Evolutionary conservation across 2,888 invertebrate species (phyloP), one percentile per base, ranked within the genome.

Genomic region (Iselma pallidipennis): DNA sequence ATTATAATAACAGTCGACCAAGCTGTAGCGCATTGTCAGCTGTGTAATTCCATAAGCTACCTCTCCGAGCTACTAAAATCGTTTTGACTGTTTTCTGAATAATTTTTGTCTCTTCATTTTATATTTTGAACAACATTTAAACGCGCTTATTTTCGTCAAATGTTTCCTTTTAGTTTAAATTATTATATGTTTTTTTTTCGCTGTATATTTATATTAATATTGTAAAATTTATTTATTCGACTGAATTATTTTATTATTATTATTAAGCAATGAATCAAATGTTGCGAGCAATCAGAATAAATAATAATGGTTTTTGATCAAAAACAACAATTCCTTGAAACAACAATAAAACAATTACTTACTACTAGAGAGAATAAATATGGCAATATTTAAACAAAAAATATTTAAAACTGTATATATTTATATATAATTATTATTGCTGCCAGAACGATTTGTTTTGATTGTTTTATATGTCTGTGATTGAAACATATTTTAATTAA

Each of bases 11-110:
- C 76, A 74, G 76, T 77, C 74, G 77, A 77, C 78, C 74, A 74
- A 75, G 71, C 71, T 59, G 63, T 69, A 71, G 69, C 71, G 72
- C 68, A 65, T 69, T 71, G 75, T 74, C 77, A 73, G 73, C 76
- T 76, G 76, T 76, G 76, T 76, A 71, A 76, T 76, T 76, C 76
- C 75, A 70, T 72, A 73, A 76, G 76, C 76, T 77, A 76, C 75
- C 76, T 76, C 76, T 74, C 56, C 63, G 66, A 71, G 67, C 61
- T 62, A 42, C 42, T 42, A 51, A 51, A 10, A 37, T 16, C 10
- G 16, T 42, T 42, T 56, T 54, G 55, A 10, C 6, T 42, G 19
- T 42, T 14, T 37, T 16, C 3, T 12, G 4, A 16, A n/a, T n/a
- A n/a, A n/a, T n/a, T n/a, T 54, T 49, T 62, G 49, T 65, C n/a